Percentiles rank a stretch among this genome's conserved stretches.
phyloP scores from a whole-genome alignment of 2,888 invertebrate genomes.

The Scaptomyza tumidula region DNA sequence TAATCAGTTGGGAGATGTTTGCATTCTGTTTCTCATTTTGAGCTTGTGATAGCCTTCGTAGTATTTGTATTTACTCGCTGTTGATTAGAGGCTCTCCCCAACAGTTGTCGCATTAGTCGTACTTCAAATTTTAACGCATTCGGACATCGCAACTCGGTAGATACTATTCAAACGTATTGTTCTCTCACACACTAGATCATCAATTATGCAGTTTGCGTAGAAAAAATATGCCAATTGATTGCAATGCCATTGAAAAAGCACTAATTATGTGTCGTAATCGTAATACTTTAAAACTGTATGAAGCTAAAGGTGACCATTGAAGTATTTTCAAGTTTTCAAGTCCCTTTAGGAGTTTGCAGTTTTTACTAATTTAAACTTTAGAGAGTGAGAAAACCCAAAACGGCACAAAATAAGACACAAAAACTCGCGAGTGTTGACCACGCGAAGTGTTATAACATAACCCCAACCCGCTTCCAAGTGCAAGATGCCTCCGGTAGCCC shows the following conservation, averaged over 20 bases:
- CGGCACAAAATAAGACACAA: too few species aligned
- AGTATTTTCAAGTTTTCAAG: not conserved
- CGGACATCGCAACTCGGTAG: slow-evolving; percentile 43
- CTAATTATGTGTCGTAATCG: not conserved
- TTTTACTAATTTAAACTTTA: too few species aligned
- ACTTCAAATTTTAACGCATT: slow-evolving; percentile 48
- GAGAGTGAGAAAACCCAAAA: too few species aligned
- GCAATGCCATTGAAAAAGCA: not conserved
- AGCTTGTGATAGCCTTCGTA: slow-evolving; percentile 64
- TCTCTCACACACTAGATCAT: not conserved
- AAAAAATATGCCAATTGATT: not conserved
- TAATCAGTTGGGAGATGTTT: slow-evolving; percentile 63
- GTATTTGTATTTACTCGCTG: slow-evolving; percentile 61
- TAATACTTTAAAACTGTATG: slow-evolving; percentile 13
- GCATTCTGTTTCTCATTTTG: slow-evolving; percentile 49
- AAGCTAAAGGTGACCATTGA: not conserved
- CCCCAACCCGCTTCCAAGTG: too few species aligned
- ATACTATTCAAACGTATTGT: not conserved
- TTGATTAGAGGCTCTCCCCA: slow-evolving; percentile 61
- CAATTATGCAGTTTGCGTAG: not conserved
- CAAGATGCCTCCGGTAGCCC: too few species aligned
- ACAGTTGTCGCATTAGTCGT: slow-evolving; percentile 54
- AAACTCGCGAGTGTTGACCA: too few species aligned
- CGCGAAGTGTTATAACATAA: too few species aligned
- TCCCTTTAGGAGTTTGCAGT: not conserved